Evolutionary conservation across 2,113 vertebrate species (phyloP).

Genomic region (Tympanuchus pallidicinctus): DNA sequence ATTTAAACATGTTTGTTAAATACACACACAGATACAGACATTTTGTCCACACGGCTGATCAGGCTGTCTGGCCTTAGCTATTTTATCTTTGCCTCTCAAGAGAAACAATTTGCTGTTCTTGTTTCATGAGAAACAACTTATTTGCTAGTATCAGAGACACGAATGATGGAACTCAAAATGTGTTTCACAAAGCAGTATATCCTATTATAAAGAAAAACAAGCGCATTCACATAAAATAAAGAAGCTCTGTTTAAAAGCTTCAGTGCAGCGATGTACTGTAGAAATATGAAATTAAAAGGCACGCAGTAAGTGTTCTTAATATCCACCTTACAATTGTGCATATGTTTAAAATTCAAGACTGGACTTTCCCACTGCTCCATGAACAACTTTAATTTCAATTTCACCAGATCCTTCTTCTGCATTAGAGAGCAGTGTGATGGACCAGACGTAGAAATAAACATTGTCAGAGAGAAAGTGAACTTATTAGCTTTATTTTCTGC

Average conservation of each 20-base stretch:
- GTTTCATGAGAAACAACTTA: background rate
- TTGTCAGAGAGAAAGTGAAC: background rate
- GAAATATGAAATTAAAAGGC: background rate
- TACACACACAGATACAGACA: background rate
- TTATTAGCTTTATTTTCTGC: background rate
- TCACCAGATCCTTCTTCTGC: background rate
- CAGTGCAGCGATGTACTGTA: background rate
- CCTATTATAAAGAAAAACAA: rapidly evolving
- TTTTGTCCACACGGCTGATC: background rate
- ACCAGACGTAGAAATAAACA: background rate
- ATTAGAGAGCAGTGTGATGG: background rate
- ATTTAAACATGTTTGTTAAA: background rate
- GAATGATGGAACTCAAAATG: background rate
- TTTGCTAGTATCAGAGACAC: background rate
- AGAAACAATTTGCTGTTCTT: background rate
- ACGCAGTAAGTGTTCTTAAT: background rate
- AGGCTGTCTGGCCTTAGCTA: background rate
- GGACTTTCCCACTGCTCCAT: background rate
- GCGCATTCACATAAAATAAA: background rate
- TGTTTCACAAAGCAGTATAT: background rate
- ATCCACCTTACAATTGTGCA: background rate
- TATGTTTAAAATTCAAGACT: background rate
- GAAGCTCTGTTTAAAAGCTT: background rate
- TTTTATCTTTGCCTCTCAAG: background rate
- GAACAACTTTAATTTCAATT: background rate